Evolutionary conservation across 2,888 invertebrate genomes (phyloP).

Genomic region (Craniophora ligustri): DNA sequence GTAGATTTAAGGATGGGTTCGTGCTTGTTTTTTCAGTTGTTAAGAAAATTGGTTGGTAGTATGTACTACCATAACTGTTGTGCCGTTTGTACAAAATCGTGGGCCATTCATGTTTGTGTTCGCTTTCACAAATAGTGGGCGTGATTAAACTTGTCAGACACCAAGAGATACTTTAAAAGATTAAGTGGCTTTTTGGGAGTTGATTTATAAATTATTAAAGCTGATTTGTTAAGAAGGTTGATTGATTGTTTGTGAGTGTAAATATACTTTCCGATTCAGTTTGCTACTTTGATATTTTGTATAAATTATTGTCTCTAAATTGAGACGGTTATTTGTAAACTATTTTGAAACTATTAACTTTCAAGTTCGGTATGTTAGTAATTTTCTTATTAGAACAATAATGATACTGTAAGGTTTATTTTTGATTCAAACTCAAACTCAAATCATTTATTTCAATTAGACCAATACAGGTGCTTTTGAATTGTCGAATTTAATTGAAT

Average conservation of each 20-base stretch:
- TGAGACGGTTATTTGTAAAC: not conserved
- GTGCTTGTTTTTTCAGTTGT: not conserved
- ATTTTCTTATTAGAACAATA: no score
- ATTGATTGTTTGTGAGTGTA: constrained; percentile 13
- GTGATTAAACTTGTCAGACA: constrained; percentile 34
- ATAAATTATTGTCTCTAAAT: not conserved
- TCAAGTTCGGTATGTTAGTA: no score
- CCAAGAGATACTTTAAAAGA: constrained; percentile 26
- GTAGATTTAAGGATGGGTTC: no score
- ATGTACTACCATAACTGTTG: not conserved
- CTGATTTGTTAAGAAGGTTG: constrained; percentile 10
- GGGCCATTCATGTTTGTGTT: constrained; percentile 27
- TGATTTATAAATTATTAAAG: constrained; percentile 29
- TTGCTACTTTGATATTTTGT: not conserved
- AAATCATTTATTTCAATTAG: no score
- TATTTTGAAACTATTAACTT: no score
- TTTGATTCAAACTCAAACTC: no score
- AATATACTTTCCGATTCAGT: not conserved
- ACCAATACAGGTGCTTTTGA: no score
- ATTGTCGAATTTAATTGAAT: no score
- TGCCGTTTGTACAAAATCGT: constrained; percentile 6
- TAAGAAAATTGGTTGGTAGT: not conserved
- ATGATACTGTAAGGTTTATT: no score
- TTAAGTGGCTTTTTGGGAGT: constrained; percentile 35
- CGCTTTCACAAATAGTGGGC: constrained; percentile 45